Conservation (phyloP, 2,113 vertebrate genomes). For the Vanacampus margaritifer region DNA sequence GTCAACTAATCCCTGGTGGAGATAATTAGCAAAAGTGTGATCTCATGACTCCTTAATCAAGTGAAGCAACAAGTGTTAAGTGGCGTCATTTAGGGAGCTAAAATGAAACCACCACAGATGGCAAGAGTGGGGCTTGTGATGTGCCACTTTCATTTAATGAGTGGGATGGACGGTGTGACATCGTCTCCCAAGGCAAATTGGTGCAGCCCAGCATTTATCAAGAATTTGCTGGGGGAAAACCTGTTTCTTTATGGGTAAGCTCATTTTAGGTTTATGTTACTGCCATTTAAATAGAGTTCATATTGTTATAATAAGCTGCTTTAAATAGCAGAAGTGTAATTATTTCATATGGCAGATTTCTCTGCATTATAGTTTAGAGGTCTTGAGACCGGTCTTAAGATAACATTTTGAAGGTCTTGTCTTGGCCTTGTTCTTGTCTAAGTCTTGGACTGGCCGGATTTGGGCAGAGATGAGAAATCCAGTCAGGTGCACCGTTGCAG, state of each 20-base stretch:
- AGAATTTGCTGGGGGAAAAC: not conserved
- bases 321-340: not conserved
- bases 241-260: not conserved
- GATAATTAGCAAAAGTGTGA: not conserved
- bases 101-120: constrained; percentile 24
- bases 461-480: no score
- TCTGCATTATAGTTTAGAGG: not conserved
- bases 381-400: no score
- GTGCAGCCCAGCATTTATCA: not conserved
- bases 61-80: constrained; percentile 3
- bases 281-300: not conserved
- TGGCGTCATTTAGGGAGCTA: not conserved
- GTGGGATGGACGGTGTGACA: not conserved
- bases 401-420: no score
- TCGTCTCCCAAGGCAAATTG: not conserved
- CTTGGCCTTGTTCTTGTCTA: no score
- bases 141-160: not conserved
- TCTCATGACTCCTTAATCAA: not conserved
- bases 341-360: not conserved
- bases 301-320: not conserved
- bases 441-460: no score
- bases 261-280: not conserved
- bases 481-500: no score
- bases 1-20: not conserved
- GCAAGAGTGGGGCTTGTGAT: not conserved